Evolutionary conservation across 2,888 invertebrate genomes (phyloP).

Genomic region (Pasiphila rectangulata): DNA sequence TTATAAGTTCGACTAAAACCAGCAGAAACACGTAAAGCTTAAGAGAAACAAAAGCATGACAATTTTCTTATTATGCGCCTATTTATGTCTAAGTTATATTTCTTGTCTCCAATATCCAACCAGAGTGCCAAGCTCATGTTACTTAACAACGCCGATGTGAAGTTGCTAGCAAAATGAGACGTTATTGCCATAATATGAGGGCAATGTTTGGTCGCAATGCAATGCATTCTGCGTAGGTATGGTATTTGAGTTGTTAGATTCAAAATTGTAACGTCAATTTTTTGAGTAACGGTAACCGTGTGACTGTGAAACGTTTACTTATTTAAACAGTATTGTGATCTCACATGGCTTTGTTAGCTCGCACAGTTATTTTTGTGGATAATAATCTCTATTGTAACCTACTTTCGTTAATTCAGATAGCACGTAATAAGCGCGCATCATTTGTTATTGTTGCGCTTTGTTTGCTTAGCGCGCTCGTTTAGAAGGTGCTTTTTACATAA

Average conservation of each 20-base stretch:
- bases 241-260: no score
- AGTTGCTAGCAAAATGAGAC: neutral
- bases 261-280: no score
- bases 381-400: conserved; percentile 36
- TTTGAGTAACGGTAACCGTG: no score
- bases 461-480: no score
- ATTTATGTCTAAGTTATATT: neutral
- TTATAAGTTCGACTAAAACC: no score
- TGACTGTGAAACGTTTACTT: no score
- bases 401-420: conserved; percentile 33
- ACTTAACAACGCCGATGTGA: neutral
- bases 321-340: no score
- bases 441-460: conserved; percentile 39
- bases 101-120: neutral
- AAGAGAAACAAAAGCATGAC: neutral
- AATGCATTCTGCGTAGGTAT: no score
- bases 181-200: neutral
- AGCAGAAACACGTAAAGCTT: neutral
- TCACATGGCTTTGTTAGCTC: conserved; percentile 52
- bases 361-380: conserved; percentile 51
- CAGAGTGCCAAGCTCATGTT: neutral
- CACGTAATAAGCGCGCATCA: conserved; percentile 25
- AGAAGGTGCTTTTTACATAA: conserved; percentile 8
- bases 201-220: neutral
- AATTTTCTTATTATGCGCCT: neutral